A percentile compares a stretch with the other conserved stretches of the same genome.
Evolutionary conservation across 2,113 vertebrate species (phyloP).

Genomic region (Ranitomeya variabilis): DNA sequence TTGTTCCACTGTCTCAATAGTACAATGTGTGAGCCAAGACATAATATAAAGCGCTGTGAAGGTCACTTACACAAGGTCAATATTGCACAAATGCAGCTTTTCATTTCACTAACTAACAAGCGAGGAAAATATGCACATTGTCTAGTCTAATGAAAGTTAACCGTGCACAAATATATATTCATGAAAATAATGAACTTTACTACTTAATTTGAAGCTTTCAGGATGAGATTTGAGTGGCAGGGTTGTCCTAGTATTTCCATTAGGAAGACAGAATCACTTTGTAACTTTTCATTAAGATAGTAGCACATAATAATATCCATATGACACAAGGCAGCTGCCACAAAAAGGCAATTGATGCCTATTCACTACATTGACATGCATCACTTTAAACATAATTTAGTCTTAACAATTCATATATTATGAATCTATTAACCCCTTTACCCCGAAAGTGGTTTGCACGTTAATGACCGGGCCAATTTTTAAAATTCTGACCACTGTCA

Average conservation of each 20-base stretch:
- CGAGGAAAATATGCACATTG: not conserved
- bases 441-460: no score
- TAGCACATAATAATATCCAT: no score
- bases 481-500: no score
- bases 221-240: not conserved
- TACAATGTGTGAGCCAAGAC: not conserved
- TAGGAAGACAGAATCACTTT: not conserved
- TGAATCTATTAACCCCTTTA: no score
- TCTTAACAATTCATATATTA: no score
- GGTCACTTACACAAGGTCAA: conserved; percentile 15
- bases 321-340: no score
- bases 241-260: not conserved
- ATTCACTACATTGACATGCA: no score
- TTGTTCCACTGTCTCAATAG: not conserved
- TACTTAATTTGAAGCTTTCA: not conserved
- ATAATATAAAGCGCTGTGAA: not conserved
- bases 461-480: no score
- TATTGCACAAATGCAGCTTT: not conserved
- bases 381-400: no score
- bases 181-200: not conserved
- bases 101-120: conserved; percentile 2
- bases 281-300: not conserved
- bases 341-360: no score
- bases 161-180: not conserved
- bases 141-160: not conserved